Conservation (phyloP, 64 coral and sea anemone genomes). For the Orbicella faveolata region DNA sequence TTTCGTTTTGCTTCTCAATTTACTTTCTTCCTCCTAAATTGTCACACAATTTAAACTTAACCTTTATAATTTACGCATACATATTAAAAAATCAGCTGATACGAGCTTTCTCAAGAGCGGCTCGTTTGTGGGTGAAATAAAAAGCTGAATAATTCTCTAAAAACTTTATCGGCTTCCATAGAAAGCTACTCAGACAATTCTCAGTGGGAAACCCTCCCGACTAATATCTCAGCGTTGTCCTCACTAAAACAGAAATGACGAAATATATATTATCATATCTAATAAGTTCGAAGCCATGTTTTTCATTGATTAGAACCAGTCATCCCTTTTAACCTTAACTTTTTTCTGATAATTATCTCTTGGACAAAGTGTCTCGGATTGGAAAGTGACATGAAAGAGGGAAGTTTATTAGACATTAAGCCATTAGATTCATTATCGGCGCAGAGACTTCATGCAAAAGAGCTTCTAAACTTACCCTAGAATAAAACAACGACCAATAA, state of each 20-base stretch:
- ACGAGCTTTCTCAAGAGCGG: background rate
- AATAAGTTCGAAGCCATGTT: background rate
- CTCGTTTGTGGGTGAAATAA: background rate
- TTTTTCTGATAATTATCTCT: background rate
- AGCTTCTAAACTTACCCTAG: background rate
- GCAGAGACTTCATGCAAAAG: background rate
- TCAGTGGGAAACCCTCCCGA: background rate
- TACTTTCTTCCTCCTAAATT: background rate
- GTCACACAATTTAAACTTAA: background rate
- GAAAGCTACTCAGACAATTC: background rate
- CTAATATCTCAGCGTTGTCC: background rate
- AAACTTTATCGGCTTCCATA: background rate
- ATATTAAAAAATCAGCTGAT: background rate
- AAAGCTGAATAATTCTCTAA: background rate
- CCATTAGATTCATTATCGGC: background rate
- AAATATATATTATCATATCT: background rate
- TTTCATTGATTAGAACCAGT: background rate
- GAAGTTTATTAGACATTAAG: background rate
- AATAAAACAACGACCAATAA: background rate
- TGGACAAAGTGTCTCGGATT: conserved; percentile 5
- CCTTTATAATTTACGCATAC: conserved; percentile 3
- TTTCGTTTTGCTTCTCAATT: background rate
- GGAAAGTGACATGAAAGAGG: background rate
- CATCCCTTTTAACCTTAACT: background rate
- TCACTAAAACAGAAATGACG: no score